Evolutionary conservation across 2,888 invertebrate species (phyloP), one percentile per base, ranked within the genome.

Genomic region (Melinopterus prodromus): DNA sequence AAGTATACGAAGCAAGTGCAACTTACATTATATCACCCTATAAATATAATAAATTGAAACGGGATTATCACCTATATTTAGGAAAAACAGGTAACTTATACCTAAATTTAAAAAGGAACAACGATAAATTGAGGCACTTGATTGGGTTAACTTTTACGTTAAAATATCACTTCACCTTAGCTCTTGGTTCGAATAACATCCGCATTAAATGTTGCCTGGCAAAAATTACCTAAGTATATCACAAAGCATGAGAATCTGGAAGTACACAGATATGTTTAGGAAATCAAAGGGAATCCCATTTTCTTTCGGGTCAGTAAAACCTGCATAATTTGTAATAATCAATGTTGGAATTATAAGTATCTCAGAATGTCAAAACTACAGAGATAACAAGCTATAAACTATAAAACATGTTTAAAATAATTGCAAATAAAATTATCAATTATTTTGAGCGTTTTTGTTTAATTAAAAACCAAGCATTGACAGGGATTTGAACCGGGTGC

Each of bases 101-200:
- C 81, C 82, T 83, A 82, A 82, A 83, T 84, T 80, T 82, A 71
- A 74, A 36, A 85, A 86, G 85, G 85, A 86, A 86, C 85, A 86
- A 85, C 83, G 81, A 84, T 84, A 84, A 81, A 84, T 84, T 86
- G 85, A 86, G 85, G 85, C 85, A 86, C 85, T 85, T 81, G 79
- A 82, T 83, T 83, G 84, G 85, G 85, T 85, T 84, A 85, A 84
- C 83, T 83, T 84, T 83, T 84, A 84, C 81, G 82, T 84, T 84
- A 84, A 83, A 85, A 85, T 85, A 85, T 85, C 85, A 84, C 83
- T 81, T 78, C 83, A 80, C 53, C 53, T 53, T 53, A 53, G 53
- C 53, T 53, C 53, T 53, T 53, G 9, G 53, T 53, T 53, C 53
- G 53, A 53, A 53, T 53, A 53, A 79, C 79, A 79, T 77, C 71